phyloP scores from a whole-genome alignment of 1,140 invertebrate genomes.

The Thaumatotibia leucotreta region DNA sequence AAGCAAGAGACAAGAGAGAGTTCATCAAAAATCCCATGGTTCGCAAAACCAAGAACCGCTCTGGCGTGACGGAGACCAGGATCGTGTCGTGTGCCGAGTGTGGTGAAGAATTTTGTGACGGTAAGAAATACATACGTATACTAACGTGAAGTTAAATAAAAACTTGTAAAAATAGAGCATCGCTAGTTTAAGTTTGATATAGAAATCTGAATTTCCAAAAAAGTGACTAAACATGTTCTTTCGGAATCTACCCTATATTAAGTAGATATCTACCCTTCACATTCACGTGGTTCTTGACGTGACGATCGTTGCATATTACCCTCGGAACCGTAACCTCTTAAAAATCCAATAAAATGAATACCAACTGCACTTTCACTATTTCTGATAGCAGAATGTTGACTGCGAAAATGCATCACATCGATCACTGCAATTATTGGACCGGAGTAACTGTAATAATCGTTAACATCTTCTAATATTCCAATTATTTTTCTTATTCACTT shows the following conservation, averaged over 20 bases:
- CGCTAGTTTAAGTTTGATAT: no score
- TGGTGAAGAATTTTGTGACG: constrained; percentile 90
- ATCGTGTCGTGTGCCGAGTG: constrained; percentile 86
- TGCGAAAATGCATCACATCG: neutral
- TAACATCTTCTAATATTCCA: neutral
- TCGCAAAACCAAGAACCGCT: constrained; percentile 85
- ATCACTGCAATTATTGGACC: neutral
- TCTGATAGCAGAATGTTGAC: neutral
- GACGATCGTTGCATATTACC: no score
- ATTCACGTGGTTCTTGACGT: no score
- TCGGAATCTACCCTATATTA: no score
- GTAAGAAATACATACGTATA: constrained; percentile 60
- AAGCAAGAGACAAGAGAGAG: constrained; percentile 80
- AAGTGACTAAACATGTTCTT: no score
- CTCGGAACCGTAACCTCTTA: no score
- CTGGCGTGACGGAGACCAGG: constrained; percentile 86
- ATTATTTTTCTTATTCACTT: no score
- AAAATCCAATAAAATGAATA: neutral
- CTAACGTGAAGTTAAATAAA: no score
- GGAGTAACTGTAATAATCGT: neutral
- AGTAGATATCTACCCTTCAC: no score
- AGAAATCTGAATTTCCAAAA: no score
- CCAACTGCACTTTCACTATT: neutral
- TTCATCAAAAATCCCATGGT: constrained; percentile 79
- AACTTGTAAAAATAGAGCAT: no score